These are phyloP conservation scores for Halcyon leucocephala DNA, from an alignment of 2,797 vertebrate species.

Conservation along the genomic window DNA sequence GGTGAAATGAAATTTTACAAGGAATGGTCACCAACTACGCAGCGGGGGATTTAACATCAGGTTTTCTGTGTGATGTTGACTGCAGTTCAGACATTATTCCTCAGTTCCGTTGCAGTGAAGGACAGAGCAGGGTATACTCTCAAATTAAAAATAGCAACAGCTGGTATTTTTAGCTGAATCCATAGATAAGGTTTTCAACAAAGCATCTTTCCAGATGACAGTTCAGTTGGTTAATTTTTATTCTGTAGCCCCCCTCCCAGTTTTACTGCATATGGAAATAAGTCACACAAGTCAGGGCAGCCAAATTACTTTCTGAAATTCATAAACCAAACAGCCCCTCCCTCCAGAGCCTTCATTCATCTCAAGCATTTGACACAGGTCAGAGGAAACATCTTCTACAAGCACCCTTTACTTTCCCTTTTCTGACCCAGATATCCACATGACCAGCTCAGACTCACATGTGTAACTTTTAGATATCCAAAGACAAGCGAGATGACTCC, in stretches of 20 bases:
- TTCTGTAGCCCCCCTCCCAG: background rate
- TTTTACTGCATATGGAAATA: background rate
- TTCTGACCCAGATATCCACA: background rate
- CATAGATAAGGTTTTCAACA: background rate
- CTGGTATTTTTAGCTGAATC: background rate
- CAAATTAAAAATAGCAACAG: background rate
- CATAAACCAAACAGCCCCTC: background rate
- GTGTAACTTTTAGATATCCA: background rate
- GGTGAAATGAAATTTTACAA: background rate
- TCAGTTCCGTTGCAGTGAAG: background rate
- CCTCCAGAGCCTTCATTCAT: background rate
- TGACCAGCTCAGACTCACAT: background rate
- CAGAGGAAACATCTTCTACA: background rate
- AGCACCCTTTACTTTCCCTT: background rate
- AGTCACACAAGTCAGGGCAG: background rate
- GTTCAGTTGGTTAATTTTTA: background rate
- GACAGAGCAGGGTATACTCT: background rate
- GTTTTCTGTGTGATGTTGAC: rapidly evolving
- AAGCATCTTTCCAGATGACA: background rate
- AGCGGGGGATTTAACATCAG: background rate
- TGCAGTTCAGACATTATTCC: background rate
- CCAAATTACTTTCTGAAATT: background rate
- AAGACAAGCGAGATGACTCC: background rate
- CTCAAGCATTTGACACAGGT: background rate
- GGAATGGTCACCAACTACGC: background rate